A percentile compares a stretch with the other conserved stretches of the same genome.
Evolutionary conservation across 2,113 vertebrate species (phyloP).

Genomic region (Trichechus manatus): DNA sequence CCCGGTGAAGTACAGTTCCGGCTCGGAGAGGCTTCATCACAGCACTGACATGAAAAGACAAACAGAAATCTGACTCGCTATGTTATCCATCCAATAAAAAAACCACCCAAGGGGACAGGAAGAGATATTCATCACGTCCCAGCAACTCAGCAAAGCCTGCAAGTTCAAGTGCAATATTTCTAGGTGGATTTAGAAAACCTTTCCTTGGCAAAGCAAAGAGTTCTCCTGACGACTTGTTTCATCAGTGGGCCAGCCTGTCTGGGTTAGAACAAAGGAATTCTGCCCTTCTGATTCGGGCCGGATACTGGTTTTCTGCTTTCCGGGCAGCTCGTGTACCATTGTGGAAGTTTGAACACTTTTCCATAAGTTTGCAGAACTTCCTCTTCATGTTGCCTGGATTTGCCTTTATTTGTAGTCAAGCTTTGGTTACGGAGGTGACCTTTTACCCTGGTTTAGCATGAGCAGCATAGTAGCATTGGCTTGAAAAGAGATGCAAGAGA

Average conservation of each 20-base stretch:
- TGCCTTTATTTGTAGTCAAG: constrained; percentile 62
- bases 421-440: background rate
- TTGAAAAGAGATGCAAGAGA: constrained; percentile 57
- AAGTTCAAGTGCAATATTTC: constrained; percentile 65
- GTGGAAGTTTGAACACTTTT: constrained; percentile 46
- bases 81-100: constrained; percentile 75
- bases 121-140: constrained; percentile 57
- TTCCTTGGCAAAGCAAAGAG: constrained; percentile 54
- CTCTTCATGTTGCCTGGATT: background rate
- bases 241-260: background rate
- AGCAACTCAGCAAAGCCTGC: constrained; percentile 69
- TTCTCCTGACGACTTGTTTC: constrained; percentile 59
- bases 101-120: constrained; percentile 73
- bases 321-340: background rate
- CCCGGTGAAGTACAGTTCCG: constrained; percentile 58
- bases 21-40: constrained; percentile 75
- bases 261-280: constrained; percentile 42
- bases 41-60: constrained; percentile 76
- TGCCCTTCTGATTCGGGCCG: background rate
- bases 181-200: constrained; percentile 71
- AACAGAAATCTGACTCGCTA: constrained; percentile 73
- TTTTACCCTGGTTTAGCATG: constrained; percentile 61
- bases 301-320: background rate
- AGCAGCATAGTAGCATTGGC: constrained; percentile 57
- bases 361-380: background rate